Evolutionary conservation across 2,888 invertebrate species (phyloP), one percentile per base, ranked within the genome.

Genomic region (Synergus itoensis): DNA sequence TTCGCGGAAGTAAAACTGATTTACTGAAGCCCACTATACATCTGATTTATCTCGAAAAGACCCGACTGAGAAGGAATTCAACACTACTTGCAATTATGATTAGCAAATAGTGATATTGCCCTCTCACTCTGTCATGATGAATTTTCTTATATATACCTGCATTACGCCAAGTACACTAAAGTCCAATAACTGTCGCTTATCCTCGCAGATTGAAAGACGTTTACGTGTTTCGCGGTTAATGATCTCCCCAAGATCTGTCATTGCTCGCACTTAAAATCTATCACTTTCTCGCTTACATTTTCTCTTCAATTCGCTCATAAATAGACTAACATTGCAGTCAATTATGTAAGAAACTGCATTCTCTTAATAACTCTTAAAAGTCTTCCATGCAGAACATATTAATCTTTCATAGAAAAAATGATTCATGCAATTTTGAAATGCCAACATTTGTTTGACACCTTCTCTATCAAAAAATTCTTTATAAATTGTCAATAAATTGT

Each of bases 121-220:
- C 28, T 69, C 69, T 48, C 8, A 69, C 45, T 45, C 4, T 69
- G 36, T 69, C 69, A 5, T 73, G 48, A 73, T 73, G 73, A 48
- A 53, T 73, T 36, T 53, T 73, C 73, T 36, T 73, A 48, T 73
- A 14, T 28, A 36, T 64, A 73, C 48, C 36, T 45, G 21, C n/a
- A 73, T 48, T 73, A 73, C 36, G 45, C 36, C 48, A 73, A 73
- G 73, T 73, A 48, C 28, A 21, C 73, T 73, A 73, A 73, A 73
- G 53, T 28, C 16, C 36, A 73, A 48, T 73, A 73, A 73, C 73
- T 73, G 73, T 73, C 73, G 16, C 8, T 28, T 73, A 53, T 53
- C 36, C 36, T 73, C 73, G 53, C 36, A 53, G 48, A 73, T 36
- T 73, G 69, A 48, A 73, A 7, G 36, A 53, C 48, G 48, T 73